A percentile compares a stretch with the other conserved stretches of the same genome.
phyloP scores from a whole-genome alignment of 2,113 vertebrate genomes.

The Copsychus sechellarum region DNA sequence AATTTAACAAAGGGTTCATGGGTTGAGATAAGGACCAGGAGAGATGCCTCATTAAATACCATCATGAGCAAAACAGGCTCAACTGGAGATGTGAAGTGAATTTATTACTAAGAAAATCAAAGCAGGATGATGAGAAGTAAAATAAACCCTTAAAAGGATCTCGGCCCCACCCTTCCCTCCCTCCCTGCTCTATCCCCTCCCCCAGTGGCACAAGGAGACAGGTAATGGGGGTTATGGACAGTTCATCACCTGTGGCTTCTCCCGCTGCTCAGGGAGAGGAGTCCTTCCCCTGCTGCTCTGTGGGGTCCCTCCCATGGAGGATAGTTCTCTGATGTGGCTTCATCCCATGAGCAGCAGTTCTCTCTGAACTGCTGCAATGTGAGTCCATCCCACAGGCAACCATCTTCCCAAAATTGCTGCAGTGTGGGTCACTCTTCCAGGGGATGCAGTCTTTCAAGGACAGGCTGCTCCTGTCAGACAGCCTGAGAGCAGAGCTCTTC shows the following conservation, averaged over 20 bases:
- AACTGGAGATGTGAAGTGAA: not conserved
- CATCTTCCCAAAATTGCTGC: not conserved
- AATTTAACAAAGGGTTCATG: not conserved
- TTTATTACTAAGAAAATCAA: not conserved
- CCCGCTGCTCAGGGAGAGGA: not conserved
- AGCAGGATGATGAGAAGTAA: not conserved
- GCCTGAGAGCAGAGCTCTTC: not conserved
- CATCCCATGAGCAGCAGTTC: not conserved
- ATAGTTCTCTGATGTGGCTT: not conserved
- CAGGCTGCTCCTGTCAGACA: not conserved
- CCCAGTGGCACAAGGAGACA: not conserved
- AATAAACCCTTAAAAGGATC: not conserved
- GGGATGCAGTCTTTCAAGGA: not conserved
- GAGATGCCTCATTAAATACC: not conserved
- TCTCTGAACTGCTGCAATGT: not conserved
- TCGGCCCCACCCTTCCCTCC: not conserved
- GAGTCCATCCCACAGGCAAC: not conserved
- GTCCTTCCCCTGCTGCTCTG: not conserved
- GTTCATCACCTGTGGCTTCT: not conserved
- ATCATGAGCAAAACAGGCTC: not conserved
- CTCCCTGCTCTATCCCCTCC: not conserved
- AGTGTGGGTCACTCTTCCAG: rapidly evolving
- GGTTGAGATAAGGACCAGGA: not conserved
- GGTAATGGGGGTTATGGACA: not conserved
- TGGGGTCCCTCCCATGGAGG: not conserved